Percentiles rank a stretch among this genome's conserved stretches.
Evolutionary conservation across 2,888 invertebrate genomes (phyloP).

Genomic region (Alloscopus bannaensis): DNA sequence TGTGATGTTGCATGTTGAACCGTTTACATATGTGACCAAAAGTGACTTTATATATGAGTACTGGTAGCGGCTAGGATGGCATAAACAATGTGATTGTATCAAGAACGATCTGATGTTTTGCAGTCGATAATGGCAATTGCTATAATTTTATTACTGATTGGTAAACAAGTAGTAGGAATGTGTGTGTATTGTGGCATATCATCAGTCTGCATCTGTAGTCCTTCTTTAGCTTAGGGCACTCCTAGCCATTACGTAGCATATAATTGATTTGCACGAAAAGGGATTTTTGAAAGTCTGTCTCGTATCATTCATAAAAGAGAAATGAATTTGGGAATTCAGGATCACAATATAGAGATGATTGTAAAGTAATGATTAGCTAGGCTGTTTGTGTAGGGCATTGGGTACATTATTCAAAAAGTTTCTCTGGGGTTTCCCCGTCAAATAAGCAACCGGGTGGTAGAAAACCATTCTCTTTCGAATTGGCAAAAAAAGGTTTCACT

Average conservation of each 20-base stretch:
- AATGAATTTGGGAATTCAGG: not conserved
- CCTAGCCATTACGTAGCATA: not conserved
- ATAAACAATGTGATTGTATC: not conserved
- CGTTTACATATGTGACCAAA: not conserved
- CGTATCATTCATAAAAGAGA: not conserved
- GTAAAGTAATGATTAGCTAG: not conserved
- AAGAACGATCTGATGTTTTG: not conserved
- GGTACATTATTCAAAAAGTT: not conserved
- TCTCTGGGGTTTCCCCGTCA: not conserved
- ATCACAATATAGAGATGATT: not conserved
- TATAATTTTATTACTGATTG: not conserved
- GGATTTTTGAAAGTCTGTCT: not conserved
- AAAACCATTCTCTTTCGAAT: too few relatives aligned
- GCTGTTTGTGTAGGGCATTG: not conserved
- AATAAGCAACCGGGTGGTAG: not conserved
- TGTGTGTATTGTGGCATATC: not conserved
- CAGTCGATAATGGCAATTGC: too few relatives aligned
- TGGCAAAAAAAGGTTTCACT: not conserved
- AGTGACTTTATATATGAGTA: not conserved
- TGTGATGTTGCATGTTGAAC: not conserved
- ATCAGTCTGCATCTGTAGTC: not conserved
- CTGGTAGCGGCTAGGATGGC: not conserved
- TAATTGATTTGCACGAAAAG: not conserved
- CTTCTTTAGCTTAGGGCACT: not conserved
- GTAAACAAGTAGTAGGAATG: not conserved